Percentiles rank a stretch among this genome's conserved stretches.
These are phyloP conservation scores for Chaenogobius annularis DNA, from an alignment of 2,113 vertebrate genomes.

Conservation along the genomic window DNA sequence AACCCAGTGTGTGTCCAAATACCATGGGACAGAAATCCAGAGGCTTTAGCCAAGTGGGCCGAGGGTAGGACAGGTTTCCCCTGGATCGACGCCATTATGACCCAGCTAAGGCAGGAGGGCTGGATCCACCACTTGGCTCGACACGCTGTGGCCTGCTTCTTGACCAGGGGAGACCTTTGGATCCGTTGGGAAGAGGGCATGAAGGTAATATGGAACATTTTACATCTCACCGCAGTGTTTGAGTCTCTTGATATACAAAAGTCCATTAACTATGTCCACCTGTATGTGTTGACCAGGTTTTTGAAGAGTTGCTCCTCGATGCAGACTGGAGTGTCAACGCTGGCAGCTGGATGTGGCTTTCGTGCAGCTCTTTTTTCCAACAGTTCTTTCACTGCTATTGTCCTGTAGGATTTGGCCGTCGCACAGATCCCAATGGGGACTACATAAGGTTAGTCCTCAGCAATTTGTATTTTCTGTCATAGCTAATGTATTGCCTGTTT, in stretches of 20 bases:
- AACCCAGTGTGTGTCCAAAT: conserved; percentile 96
- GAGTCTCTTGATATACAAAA: neutral
- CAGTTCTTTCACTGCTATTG: conserved; percentile 98
- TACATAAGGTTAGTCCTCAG: conserved; percentile 85
- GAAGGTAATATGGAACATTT: conserved; percentile 77
- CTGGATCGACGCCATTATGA: conserved; percentile 70
- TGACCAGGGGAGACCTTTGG: conserved; percentile 95
- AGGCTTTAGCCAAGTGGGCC: conserved; percentile 96
- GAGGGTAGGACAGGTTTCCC: conserved; percentile 84
- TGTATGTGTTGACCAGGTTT: conserved; percentile 76
- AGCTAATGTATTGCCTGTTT: neutral
- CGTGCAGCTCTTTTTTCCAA: conserved; percentile 96
- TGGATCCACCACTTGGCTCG: conserved; percentile 67
- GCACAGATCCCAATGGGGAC: conserved; percentile 94
- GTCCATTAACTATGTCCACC: neutral
- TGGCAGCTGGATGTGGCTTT: conserved; percentile 98
- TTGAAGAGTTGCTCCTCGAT: conserved; percentile 93
- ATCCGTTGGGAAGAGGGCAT: conserved; percentile 98
- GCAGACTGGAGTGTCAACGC: conserved; percentile 97
- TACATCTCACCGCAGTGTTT: neutral
- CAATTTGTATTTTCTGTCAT: neutral
- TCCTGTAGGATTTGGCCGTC: conserved; percentile 91
- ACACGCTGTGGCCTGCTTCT: conserved; percentile 83
- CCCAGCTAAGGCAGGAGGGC: conserved; percentile 63
- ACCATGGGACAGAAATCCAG: conserved; percentile 93